These are phyloP conservation scores for Actinia equina DNA, from an alignment of 64 coral and sea anemone genomes.

Conservation along the genomic window DNA sequence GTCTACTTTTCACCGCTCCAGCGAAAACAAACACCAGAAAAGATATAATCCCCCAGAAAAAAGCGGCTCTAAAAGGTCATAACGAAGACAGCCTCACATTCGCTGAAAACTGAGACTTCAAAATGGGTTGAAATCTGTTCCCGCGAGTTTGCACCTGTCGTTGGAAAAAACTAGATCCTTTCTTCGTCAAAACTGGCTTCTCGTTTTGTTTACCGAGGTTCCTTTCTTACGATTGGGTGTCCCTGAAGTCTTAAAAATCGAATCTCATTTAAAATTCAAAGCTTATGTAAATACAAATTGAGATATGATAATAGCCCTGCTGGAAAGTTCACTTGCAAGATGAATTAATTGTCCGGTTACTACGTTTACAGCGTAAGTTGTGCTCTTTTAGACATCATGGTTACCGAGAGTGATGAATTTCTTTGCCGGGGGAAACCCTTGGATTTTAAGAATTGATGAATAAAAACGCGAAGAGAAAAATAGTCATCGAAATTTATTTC, in stretches of 20 bases:
- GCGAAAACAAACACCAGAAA: neutral
- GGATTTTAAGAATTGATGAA: neutral
- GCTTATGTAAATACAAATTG: slow-evolving; percentile 9
- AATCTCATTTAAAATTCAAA: slow-evolving; percentile 24
- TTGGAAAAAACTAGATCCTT: neutral
- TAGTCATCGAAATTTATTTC: too few species aligned
- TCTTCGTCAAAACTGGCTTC: neutral
- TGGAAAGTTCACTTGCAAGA: neutral
- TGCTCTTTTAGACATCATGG: neutral
- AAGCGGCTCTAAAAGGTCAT: slow-evolving; percentile 4
- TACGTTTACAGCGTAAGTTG: neutral
- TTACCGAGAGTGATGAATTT: neutral
- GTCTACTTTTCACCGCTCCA: slow-evolving; percentile 13
- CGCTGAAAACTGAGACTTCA: neutral
- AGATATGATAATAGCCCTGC: neutral
- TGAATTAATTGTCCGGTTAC: slow-evolving; percentile 18
- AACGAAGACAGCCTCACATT: neutral
- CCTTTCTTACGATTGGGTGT: neutral
- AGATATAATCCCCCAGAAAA: neutral
- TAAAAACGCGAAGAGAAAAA: neutral
- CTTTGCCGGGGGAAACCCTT: neutral
- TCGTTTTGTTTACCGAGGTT: neutral
- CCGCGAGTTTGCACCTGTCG: neutral
- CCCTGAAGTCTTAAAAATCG: neutral
- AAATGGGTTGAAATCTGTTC: neutral